Base-by-base conservation (phyloP, 2,797 vertebrate species). In the Artibeus lituratus region DNA sequence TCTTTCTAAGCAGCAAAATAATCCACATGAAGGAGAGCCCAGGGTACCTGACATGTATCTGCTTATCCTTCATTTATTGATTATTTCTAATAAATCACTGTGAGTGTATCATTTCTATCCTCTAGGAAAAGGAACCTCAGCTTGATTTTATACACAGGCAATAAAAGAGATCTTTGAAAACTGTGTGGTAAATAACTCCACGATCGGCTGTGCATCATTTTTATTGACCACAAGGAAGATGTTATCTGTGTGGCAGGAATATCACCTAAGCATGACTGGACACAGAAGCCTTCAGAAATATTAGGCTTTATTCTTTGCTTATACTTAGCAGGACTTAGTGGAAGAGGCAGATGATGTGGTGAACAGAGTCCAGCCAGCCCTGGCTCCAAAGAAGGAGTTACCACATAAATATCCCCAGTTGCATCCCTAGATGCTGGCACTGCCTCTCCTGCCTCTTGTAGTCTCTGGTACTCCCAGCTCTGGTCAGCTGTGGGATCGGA, bases 161-260 rank as follows among this genome's bases (percentile, higher is more conserved):
- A 96, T 98, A 98, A 98, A 98, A 97, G 94, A 97, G 94, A 97
- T 97, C 94, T 97, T 98, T 96, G 96, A 97, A 98, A 98, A 97
- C 72, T 95, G 96, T 98, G 97, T 98, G 97, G 97, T 98, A 97
- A 98, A 97, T 97, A 98, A 97, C 98, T 97, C 97, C 22, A 0
- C 29, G 26, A 93, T 92, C 94, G 92, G 95, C 83, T 87, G 83
- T 97, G 95, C 72, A 97, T 98, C 97, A 97, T 91, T 98, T 98
- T 98, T 98, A 98, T 95, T 86, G 98, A 97, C 96, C 88, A 77
- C 98, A 95, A 98, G 97, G 97, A 98, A 98, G 98, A 98, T 98
- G 97, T 97, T 96, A 96, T 86, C 78, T 7, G 62, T 77, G 32
- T 37, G 87, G 88, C 69, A 97, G 91, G 85, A 91, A 91, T 95